Evolutionary conservation across 2,113 vertebrate species (phyloP).

Genomic region (Grallaria varia): DNA sequence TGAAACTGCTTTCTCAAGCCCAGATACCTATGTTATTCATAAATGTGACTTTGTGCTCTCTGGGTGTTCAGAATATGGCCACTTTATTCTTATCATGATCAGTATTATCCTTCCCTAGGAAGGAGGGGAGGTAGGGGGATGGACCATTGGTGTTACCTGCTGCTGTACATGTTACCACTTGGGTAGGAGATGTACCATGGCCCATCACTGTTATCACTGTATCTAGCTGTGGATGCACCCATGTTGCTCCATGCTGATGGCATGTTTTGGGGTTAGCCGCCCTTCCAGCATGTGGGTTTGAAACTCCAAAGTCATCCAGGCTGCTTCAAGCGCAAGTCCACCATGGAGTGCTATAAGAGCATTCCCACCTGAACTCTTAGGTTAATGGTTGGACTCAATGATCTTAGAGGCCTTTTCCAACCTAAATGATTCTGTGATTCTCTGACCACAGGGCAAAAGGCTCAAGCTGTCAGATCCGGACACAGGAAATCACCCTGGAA

Average conservation of each 20-base stretch:
- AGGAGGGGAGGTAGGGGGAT: not conserved
- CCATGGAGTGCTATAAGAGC: not conserved
- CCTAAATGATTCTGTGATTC: not conserved
- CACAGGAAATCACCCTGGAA: not conserved
- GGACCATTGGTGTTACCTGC: not conserved
- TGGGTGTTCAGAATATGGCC: not conserved
- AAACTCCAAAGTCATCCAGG: not conserved
- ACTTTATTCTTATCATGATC: not conserved
- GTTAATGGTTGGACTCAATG: not conserved
- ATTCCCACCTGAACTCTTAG: not conserved
- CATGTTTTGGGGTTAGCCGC: not conserved
- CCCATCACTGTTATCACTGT: not conserved
- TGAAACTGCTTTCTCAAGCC: not conserved
- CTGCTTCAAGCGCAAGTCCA: not conserved
- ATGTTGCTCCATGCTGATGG: not conserved
- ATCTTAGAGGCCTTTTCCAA: not conserved
- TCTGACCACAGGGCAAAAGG: not conserved
- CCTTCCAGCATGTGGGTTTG: not conserved
- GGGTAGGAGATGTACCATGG: not conserved
- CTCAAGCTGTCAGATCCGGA: not conserved
- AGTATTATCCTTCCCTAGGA: not conserved
- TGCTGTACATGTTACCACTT: fast-evolving
- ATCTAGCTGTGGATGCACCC: not conserved
- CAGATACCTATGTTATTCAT: not conserved
- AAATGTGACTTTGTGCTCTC: not conserved